phyloP scores from a whole-genome alignment of 1,140 invertebrate species.

The Cherax quadricarinatus region DNA sequence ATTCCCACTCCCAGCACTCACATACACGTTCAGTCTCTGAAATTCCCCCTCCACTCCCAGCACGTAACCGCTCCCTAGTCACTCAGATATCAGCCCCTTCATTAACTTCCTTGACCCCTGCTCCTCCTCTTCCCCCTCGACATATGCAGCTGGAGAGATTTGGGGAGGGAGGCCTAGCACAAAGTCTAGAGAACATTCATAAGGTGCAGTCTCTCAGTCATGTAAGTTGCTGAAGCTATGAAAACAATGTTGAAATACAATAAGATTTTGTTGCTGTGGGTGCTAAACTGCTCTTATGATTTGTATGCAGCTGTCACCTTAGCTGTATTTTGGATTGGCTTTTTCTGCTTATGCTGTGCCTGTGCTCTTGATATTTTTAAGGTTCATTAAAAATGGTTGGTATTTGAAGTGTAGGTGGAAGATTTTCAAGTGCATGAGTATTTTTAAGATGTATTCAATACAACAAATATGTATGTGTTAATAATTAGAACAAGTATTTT shows the following conservation, averaged over 20 bases:
- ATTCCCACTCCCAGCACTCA: conserved; percentile 50
- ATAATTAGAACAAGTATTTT: too few relatives aligned
- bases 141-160: conserved; percentile 65
- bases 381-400: neutral
- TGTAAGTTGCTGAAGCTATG: conserved; percentile 63
- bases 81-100: conserved; percentile 73
- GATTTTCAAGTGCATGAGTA: neutral
- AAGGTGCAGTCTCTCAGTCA: conserved; percentile 68
- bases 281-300: conserved; percentile 39
- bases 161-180: conserved; percentile 70
- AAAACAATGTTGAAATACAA: conserved; percentile 6
- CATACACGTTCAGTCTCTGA: conserved; percentile 66
- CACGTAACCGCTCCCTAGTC: conserved; percentile 71
- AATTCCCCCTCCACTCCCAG: conserved; percentile 73
- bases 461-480: too few relatives aligned
- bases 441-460: neutral
- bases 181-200: conserved; percentile 73
- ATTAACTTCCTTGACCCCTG: conserved; percentile 74
- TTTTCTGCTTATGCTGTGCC: conserved; percentile 8
- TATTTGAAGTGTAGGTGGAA: neutral
- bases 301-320: conserved; percentile 1
- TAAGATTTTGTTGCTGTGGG: conserved; percentile 44
- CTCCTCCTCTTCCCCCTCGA: conserved; percentile 82
- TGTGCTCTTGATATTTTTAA: neutral
- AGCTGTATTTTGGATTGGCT: conserved; percentile 3